Conservation (phyloP, 2,888 invertebrate genomes). For the Idaea aversata region DNA sequence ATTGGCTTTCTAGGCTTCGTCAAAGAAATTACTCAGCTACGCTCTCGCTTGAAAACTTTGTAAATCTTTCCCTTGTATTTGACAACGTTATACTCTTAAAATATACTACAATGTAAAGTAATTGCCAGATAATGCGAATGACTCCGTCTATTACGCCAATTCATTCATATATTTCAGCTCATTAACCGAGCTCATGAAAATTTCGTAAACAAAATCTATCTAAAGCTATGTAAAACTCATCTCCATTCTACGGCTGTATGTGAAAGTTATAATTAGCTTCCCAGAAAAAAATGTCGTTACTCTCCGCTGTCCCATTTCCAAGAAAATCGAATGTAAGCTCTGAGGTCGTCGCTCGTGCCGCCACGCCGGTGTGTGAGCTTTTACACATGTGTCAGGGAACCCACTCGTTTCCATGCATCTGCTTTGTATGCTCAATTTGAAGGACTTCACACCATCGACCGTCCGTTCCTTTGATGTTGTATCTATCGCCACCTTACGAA, state of each 20-base stretch:
- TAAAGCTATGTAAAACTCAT: background rate
- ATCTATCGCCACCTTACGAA: slow-evolving; percentile 2
- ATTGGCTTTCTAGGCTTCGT: background rate
- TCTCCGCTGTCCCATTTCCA: slow-evolving; percentile 58
- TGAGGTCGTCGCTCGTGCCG: slow-evolving; percentile 45
- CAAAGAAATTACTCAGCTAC: background rate
- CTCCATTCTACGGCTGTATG: background rate
- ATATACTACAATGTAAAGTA: background rate
- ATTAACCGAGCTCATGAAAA: background rate
- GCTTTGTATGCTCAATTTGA: slow-evolving; percentile 25
- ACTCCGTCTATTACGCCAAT: background rate
- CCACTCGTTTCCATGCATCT: slow-evolving; percentile 23
- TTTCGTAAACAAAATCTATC: background rate
- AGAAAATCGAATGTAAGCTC: slow-evolving; percentile 64
- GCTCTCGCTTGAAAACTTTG: background rate
- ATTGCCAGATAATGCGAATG: background rate
- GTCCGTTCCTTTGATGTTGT: slow-evolving; percentile 23
- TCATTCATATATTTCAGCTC: background rate
- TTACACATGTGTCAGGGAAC: slow-evolving; percentile 38
- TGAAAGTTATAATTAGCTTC: slow-evolving; percentile 1
- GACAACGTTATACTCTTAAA: background rate
- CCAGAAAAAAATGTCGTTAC: slow-evolving; percentile 42
- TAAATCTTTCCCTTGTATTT: background rate
- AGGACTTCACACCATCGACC: slow-evolving; percentile 20
- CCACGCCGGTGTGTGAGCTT: slow-evolving; percentile 27